These are phyloP conservation scores for Lynx canadensis DNA, from an alignment of 2,113 vertebrate species.

Conservation along the genomic window DNA sequence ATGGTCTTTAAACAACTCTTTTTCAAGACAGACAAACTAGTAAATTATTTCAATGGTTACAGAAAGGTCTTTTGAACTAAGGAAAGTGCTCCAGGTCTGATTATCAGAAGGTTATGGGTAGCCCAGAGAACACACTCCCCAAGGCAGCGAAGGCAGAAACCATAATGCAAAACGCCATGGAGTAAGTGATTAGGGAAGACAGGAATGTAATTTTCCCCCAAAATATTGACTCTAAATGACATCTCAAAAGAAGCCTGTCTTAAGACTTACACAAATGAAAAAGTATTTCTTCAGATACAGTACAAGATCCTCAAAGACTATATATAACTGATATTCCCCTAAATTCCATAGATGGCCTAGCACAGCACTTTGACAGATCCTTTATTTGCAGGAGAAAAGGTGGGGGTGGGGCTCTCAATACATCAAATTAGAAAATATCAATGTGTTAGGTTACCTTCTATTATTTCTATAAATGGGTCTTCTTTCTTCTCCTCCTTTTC, in stretches of 20 bases:
- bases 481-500: constrained; percentile 66
- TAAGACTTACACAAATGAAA: not conserved
- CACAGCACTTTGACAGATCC: not conserved
- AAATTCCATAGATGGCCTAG: not conserved
- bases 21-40: constrained; percentile 13
- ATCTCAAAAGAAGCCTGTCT: not conserved
- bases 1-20: constrained; percentile 38
- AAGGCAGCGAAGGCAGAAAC: constrained; percentile 41
- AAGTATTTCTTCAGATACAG: not conserved
- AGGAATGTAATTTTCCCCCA: not conserved
- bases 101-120: constrained; percentile 5
- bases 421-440: constrained; percentile 42
- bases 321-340: not conserved
- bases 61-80: constrained; percentile 1
- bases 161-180: not conserved
- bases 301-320: not conserved
- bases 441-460: constrained; percentile 67
- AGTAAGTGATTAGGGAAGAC: not conserved
- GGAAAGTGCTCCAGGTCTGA: not conserved
- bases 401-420: not conserved
- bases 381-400: not conserved
- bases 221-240: constrained; percentile 14
- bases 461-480: constrained; percentile 30
- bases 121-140: not conserved
- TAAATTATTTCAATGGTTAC: constrained; percentile 15